phyloP scores from a whole-genome alignment of 1,140 invertebrate species.

The Cephus cinctus region DNA sequence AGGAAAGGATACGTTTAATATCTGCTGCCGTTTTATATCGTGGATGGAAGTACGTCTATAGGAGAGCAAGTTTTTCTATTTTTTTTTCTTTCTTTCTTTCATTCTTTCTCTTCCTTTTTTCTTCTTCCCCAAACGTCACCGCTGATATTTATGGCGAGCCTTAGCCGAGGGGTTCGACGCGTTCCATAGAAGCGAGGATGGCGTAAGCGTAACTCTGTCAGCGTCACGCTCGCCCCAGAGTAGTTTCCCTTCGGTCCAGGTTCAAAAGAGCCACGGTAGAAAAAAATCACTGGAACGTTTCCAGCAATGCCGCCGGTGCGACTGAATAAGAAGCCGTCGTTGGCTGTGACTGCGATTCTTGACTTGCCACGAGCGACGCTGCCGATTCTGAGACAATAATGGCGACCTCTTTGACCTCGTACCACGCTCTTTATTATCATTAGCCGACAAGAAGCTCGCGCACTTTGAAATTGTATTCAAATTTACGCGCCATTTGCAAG shows the following conservation, averaged over 20 bases:
- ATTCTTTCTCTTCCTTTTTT: too few relatives aligned
- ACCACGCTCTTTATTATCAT: too few relatives aligned
- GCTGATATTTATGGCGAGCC: slow-evolving; percentile 52
- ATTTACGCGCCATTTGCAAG: too few relatives aligned
- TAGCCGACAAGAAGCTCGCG: too few relatives aligned
- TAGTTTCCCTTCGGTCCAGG: background rate
- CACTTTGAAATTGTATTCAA: too few relatives aligned
- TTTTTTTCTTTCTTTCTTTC: slow-evolving; percentile 18
- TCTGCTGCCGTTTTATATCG: slow-evolving; percentile 22
- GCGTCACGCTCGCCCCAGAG: slow-evolving; percentile 31
- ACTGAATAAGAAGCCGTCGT: background rate
- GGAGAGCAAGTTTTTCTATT: slow-evolving; percentile 29
- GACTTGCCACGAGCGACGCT: too few relatives aligned
- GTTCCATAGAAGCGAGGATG: slow-evolving; percentile 26
- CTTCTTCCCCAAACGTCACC: slow-evolving; percentile 34
- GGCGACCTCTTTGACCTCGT: too few relatives aligned
- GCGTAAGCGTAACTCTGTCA: slow-evolving; percentile 38
- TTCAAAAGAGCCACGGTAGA: background rate
- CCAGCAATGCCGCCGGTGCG: too few relatives aligned
- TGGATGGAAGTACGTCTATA: slow-evolving; percentile 31
- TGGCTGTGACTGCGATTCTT: too few relatives aligned
- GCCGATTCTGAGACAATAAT: too few relatives aligned
- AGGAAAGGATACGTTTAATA: background rate
- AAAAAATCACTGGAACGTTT: slow-evolving; percentile 23
- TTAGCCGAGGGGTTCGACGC: slow-evolving; percentile 40